A percentile compares a stretch with the other conserved stretches of the same genome.
phyloP scores from a whole-genome alignment of 2,113 vertebrate genomes.

The Zootoca vivipara region DNA sequence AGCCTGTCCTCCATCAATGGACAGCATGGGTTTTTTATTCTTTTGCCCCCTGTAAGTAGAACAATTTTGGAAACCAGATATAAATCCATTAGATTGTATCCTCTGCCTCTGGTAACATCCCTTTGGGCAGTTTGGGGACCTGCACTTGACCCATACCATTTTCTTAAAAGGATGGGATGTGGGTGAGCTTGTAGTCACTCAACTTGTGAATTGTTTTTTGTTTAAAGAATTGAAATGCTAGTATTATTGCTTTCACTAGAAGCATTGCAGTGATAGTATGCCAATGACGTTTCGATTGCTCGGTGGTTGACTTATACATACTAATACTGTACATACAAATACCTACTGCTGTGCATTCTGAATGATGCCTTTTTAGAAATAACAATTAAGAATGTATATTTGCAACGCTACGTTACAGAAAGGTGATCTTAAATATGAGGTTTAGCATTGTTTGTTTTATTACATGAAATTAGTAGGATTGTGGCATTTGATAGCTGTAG shows the following conservation, averaged over 20 bases:
- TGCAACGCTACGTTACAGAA: neutral
- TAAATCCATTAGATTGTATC: neutral
- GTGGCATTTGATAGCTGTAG: too few relatives aligned
- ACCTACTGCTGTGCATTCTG: neutral
- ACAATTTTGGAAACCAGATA: neutral
- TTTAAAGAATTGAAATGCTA: neutral
- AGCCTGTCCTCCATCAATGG: neutral
- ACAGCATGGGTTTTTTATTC: neutral
- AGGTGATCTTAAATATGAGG: neutral
- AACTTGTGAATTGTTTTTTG: neutral
- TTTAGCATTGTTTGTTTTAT: neutral
- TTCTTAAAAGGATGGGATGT: neutral
- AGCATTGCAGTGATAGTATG: neutral
- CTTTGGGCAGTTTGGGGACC: neutral
- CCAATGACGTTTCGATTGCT: neutral
- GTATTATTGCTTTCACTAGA: neutral
- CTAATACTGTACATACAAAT: neutral
- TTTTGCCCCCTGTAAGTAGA: neutral
- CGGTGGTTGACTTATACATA: too few relatives aligned
- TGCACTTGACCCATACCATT: neutral
- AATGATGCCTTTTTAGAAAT: slow-evolving; percentile 2
- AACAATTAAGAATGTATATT: neutral
- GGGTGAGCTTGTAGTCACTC: neutral
- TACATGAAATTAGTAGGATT: neutral
- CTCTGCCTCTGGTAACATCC: neutral